Conservation (phyloP, 1,140 invertebrate species). For the Bombus confusus region DNA sequence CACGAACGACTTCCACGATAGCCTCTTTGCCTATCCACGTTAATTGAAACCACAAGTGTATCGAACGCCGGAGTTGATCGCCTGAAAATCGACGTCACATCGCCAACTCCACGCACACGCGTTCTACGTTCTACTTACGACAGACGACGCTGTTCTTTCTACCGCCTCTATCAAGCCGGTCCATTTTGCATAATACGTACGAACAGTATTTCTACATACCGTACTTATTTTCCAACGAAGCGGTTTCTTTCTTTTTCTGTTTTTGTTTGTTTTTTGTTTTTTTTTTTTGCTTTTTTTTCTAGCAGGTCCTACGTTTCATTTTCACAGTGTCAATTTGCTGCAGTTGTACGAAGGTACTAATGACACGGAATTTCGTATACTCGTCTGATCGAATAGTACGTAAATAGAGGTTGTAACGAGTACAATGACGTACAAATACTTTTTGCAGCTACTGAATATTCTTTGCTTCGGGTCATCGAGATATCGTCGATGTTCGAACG, state of each 20-base stretch:
- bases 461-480: neutral
- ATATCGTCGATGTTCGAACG: neutral
- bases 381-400: no score
- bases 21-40: constrained; percentile 21
- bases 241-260: no score
- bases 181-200: neutral
- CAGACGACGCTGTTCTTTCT: neutral
- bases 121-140: constrained; percentile 10
- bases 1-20: constrained; percentile 45
- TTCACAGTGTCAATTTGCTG: no score
- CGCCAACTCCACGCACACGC: neutral
- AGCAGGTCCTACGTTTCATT: no score
- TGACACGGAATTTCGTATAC: no score
- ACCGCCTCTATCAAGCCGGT: neutral
- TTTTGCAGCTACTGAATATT: neutral
- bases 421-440: no score
- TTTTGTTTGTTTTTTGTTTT: no score
- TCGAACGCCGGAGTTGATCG: constrained; percentile 13
- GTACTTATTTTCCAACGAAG: no score
- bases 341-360: no score
- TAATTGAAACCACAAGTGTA: constrained; percentile 55
- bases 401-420: no score
- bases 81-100: constrained; percentile 15
- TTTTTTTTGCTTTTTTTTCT: rapidly evolving
- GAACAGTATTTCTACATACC: no score